These are phyloP conservation scores for Smittia sp. DNA, from an alignment of 2,888 invertebrate species.

Conservation along the genomic window DNA sequence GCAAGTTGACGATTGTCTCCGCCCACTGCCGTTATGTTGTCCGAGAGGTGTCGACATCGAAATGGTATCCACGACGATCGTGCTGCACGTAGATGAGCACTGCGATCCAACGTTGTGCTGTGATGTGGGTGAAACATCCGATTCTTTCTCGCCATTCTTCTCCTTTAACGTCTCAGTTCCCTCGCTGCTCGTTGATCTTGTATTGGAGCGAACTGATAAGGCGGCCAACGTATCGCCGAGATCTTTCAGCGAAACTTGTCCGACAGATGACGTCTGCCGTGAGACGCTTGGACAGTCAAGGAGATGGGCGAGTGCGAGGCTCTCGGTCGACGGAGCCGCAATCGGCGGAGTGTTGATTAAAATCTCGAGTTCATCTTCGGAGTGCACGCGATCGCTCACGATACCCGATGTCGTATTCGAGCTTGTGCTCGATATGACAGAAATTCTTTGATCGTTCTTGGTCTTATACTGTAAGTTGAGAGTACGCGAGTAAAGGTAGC, in stretches of 20 bases:
- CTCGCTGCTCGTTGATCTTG: slow-evolving; percentile 45
- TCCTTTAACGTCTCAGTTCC: slow-evolving; percentile 39
- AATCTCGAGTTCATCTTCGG: slow-evolving; percentile 89
- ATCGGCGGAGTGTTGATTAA: slow-evolving; percentile 76
- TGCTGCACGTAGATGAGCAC: slow-evolving; percentile 83
- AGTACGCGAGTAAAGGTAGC: slow-evolving; percentile 69
- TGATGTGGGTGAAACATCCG: slow-evolving; percentile 51
- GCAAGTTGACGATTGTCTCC: slow-evolving; percentile 67
- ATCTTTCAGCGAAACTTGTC: slow-evolving; percentile 53
- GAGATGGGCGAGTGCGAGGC: slow-evolving; percentile 74
- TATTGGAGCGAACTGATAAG: slow-evolving; percentile 49
- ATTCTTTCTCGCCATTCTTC: slow-evolving; percentile 20
- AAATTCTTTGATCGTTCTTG: slow-evolving; percentile 77
- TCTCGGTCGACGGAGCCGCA: slow-evolving; percentile 78
- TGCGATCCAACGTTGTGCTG: slow-evolving; percentile 71
- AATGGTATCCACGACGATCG: slow-evolving; percentile 67
- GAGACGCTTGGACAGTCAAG: slow-evolving; percentile 61
- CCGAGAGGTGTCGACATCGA: slow-evolving; percentile 45
- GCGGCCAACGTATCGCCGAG: slow-evolving; percentile 54
- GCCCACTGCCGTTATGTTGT: slow-evolving; percentile 55
- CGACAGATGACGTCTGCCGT: slow-evolving; percentile 58
- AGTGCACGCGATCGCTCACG: slow-evolving; percentile 91
- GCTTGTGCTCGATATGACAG: slow-evolving; percentile 88
- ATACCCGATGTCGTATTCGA: slow-evolving; percentile 97
- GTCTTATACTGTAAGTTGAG: slow-evolving; percentile 63